Percentiles rank a stretch among this genome's conserved stretches.
These are phyloP conservation scores for Phortica okadai DNA, from an alignment of 2,888 invertebrate genomes.

Conservation along the genomic window DNA sequence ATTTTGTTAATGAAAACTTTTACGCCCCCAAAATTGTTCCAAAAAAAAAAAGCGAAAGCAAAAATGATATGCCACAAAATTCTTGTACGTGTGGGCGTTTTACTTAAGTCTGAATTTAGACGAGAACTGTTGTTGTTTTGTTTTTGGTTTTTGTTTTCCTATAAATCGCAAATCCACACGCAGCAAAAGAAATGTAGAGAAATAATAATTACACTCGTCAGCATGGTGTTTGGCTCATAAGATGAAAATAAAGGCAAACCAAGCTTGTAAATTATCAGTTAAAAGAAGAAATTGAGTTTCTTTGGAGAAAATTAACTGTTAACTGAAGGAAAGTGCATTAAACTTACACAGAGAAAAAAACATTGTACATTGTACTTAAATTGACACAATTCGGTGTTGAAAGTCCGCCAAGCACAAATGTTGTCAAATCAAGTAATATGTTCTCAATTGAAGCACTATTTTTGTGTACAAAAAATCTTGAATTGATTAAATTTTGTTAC, in stretches of 20 bases:
- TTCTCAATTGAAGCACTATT: no score
- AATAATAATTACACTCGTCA: conserved; percentile 19
- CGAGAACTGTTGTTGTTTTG: not conserved
- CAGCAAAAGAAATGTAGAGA: conserved; percentile 2
- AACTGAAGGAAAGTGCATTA: no score
- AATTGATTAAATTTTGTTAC: no score
- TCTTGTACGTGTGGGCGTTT: conserved; percentile 32
- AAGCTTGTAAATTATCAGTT: not conserved
- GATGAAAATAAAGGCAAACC: not conserved
- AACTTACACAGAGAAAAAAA: no score
- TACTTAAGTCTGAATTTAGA: not conserved
- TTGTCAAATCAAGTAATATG: no score
- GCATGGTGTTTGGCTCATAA: not conserved
- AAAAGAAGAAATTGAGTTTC: not conserved
- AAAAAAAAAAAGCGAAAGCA: not conserved
- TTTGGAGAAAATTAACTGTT: no score
- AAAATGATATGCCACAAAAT: not conserved
- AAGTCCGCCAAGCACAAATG: no score
- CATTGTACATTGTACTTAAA: no score
- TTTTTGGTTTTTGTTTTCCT: not conserved
- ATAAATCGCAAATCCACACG: conserved; percentile 28
- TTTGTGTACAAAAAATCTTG: no score
- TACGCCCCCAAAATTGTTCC: conserved; percentile 17
- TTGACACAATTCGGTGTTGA: no score
- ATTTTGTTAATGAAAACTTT: conserved; percentile 29